Evolutionary conservation across 2,113 vertebrate genomes (phyloP), one percentile per base, ranked within the genome.

Genomic region (Leptosomus discolor): DNA sequence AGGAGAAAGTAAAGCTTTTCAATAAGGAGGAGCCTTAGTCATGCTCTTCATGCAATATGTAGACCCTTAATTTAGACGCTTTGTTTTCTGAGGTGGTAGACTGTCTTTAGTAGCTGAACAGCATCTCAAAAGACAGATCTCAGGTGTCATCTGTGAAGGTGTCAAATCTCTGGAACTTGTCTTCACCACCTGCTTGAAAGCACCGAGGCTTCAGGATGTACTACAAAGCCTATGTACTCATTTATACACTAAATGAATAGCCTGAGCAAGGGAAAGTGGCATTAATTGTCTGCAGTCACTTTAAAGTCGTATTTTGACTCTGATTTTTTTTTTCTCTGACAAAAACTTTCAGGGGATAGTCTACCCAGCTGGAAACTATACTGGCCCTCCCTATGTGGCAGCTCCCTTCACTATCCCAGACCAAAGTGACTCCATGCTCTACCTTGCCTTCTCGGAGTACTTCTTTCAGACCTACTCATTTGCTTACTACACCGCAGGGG

Each of bases 391-490:
- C 21, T 98, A 95, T 15, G 4, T 70, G 8, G 90, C 97, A 50
- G 39, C 50, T 53, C 97, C 96, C 27, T 97, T 98, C 13, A 17
- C 32, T 45, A 93, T 98, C 45, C 97, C 96, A 1, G 90, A 96
- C 8, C 82, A 57, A 50, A 90, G 37, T 0, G 79, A 98, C 58
- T 97, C 95, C 21, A 98, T 98, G 98, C 90, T 98, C 43, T 97
- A 97, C 85, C 41, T 98, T 27, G 98, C 97, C 39, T 85, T 98
- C 88, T 97, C 98, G 0, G 93, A 98, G 76, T 96, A 97, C 80
- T 97, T 98, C 94, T 98, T 98, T 64, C 96, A 94, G 77, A 98
- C 96, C 3, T 97, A 90, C 1, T 97, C 96, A 34, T 96, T 98
- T 50, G 97, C 98, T 32, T 97, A 98, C 82, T 98, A 96, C 75